Percentiles rank a stretch among this genome's conserved stretches.
These are phyloP conservation scores for Beroe forskalii DNA, from an alignment of 37 sponge, comb jelly and placozoan species.

Conservation along the genomic window DNA sequence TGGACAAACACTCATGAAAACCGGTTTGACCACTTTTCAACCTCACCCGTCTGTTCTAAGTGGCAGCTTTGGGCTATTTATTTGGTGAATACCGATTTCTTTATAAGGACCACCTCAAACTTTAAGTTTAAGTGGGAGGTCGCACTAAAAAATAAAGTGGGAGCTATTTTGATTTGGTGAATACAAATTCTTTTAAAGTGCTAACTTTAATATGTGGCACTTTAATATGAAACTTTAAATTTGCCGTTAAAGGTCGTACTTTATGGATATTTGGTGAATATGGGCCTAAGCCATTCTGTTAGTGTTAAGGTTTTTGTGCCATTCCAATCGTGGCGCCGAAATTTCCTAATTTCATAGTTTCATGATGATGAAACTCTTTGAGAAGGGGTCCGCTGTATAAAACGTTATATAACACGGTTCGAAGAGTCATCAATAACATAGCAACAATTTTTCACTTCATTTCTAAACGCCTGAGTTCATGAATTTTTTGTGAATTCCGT, in stretches of 20 bases:
- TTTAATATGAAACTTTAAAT: conserved; percentile 12
- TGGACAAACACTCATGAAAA: not conserved
- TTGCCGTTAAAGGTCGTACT: not conserved
- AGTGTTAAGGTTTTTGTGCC: too few species aligned
- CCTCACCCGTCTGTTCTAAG: not conserved
- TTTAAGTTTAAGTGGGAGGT: conserved; percentile 11
- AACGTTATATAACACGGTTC: too few species aligned
- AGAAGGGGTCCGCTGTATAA: too few species aligned
- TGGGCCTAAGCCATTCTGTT: not conserved
- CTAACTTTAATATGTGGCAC: not conserved
- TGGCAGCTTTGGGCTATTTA: not conserved
- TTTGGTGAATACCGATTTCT: not conserved
- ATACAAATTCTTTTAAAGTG: not conserved
- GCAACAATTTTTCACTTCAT: too few species aligned
- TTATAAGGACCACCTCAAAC: not conserved
- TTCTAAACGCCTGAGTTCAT: too few species aligned
- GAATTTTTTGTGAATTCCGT: too few species aligned
- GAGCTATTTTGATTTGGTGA: conserved; percentile 12
- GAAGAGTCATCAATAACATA: too few species aligned
- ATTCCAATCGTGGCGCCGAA: too few species aligned
- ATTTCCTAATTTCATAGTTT: too few species aligned
- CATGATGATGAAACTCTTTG: too few species aligned
- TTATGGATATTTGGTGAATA: conserved; percentile 23
- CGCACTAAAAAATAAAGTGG: not conserved
- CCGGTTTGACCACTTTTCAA: conserved; percentile 9